Base-by-base conservation (phyloP, 2,113 vertebrate species). In the Bubo blakistoni region DNA sequence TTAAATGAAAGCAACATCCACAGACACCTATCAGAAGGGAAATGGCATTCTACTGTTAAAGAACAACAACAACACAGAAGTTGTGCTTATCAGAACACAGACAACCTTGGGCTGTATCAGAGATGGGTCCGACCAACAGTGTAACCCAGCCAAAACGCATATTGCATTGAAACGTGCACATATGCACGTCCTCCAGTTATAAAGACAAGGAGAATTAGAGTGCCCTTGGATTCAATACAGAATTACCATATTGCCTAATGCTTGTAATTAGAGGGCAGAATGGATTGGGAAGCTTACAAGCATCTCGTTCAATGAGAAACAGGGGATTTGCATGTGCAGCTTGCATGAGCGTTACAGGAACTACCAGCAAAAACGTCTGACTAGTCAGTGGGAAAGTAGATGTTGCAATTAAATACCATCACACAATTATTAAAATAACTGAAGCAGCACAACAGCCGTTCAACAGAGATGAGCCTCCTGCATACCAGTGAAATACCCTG, bases 251-350 rank as follows among this genome's bases (percentile, higher is more conserved):
- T 94, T 95, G 86, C 91, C 73, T 91, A 94, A 96, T 29, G 78
- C 78, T 69, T 76, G 81, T 97, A 97, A 97, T 97, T 97, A 97
- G 91, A 97, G 81, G 94, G 92, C 44, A 89, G 70, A 94, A 96
- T 61, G 81, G 91, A 92, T 16, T 40, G 82, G 70, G 95, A 92
- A 86, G 95, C 77, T 96, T 92, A 91, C 86, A 79, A 91, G 94
- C 88, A 91, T 40, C 89, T 88, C 20, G 11, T 91, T 96, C 91
- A 89, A 42, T 66, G 80, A 94, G 91, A 72, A 92, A 19, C 65
- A 44, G 46, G 80, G 73, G 94, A 96, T 94, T 82, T 94, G 88
- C 83, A 81, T 57, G 86, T 0, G 3, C 54, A 79, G 73, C 92
- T 94, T 67, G 78, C 57, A 6, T 32, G 81, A 91, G 80, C 7